Evolutionary conservation across 1,140 invertebrate genomes (phyloP).

Genomic region (Drosophila lacertosa): DNA sequence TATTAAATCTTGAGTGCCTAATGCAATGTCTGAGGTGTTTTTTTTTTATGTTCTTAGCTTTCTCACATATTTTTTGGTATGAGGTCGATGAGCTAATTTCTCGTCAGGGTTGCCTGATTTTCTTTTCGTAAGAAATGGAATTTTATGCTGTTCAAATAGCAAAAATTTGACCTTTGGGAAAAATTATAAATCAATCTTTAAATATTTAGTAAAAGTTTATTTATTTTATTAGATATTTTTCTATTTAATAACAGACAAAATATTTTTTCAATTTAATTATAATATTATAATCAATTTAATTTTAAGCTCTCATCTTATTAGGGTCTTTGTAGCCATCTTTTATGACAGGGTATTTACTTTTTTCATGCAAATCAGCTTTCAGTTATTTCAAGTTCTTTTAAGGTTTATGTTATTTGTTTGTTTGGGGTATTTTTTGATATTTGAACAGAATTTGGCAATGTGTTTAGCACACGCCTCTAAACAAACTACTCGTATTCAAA

Average conservation of each 20-base stretch:
- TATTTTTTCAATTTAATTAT: neutral
- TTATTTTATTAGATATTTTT: no score
- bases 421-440: slow-evolving; percentile 31
- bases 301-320: no score
- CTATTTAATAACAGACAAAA: no score
- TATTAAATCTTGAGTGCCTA: neutral
- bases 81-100: neutral
- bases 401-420: slow-evolving; percentile 2
- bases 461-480: slow-evolving; percentile 31
- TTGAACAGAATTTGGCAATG: slow-evolving; percentile 22
- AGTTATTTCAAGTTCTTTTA: neutral
- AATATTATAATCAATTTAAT: no score
- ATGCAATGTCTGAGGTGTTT: neutral
- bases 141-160: no score
- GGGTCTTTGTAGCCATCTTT: neutral
- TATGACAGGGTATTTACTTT: neutral
- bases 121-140: no score
- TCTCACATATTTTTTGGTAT: neutral
- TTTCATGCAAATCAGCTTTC: neutral
- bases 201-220: no score
- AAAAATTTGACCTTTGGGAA: no score
- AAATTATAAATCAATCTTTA: no score
- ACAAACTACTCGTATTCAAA: slow-evolving; percentile 22
- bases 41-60: no score
- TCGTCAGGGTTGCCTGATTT: no score